Conservation (phyloP, 2,888 invertebrate genomes). For the Sinohyriopsis cumingii region DNA sequence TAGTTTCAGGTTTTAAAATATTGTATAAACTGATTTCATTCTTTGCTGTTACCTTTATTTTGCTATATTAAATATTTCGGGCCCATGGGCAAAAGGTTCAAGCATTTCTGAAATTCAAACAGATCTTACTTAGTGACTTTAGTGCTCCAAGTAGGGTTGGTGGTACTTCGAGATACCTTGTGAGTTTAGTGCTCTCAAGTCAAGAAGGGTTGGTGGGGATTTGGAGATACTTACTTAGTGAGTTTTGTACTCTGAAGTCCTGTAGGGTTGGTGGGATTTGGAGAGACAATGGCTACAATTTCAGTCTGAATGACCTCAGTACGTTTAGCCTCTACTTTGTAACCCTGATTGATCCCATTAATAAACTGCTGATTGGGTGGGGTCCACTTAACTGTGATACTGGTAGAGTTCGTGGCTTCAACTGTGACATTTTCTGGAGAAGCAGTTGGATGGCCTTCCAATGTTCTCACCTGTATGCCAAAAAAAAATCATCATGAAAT, state of each 20-base stretch:
- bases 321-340: slow-evolving; percentile 45
- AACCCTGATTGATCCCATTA: slow-evolving; percentile 93
- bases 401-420: slow-evolving; percentile 88
- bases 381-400: slow-evolving; percentile 89
- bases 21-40: too few species aligned
- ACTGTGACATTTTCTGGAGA: slow-evolving; percentile 88
- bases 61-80: too few species aligned
- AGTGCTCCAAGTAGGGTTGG: too few species aligned
- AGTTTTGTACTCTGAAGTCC: slow-evolving; percentile 53
- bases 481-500: too few species aligned
- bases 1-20: too few species aligned
- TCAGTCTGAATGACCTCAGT: slow-evolving; percentile 21
- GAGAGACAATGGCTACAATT: slow-evolving; percentile 44
- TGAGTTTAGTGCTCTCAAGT: too few species aligned
- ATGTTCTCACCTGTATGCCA: slow-evolving; percentile 86
- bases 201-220: too few species aligned
- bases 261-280: slow-evolving; percentile 53
- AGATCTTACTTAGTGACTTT: too few species aligned
- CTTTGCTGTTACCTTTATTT: too few species aligned
- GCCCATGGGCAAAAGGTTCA: too few species aligned
- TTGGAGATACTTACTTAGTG: slow-evolving; percentile 16
- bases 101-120: too few species aligned
- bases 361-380: slow-evolving; percentile 98
- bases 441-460: slow-evolving; percentile 95
- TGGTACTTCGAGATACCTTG: too few species aligned